A percentile compares a stretch with the other conserved stretches of the same genome.
Evolutionary conservation across 2,888 invertebrate species (phyloP).

Genomic region (Gibbula magus): DNA sequence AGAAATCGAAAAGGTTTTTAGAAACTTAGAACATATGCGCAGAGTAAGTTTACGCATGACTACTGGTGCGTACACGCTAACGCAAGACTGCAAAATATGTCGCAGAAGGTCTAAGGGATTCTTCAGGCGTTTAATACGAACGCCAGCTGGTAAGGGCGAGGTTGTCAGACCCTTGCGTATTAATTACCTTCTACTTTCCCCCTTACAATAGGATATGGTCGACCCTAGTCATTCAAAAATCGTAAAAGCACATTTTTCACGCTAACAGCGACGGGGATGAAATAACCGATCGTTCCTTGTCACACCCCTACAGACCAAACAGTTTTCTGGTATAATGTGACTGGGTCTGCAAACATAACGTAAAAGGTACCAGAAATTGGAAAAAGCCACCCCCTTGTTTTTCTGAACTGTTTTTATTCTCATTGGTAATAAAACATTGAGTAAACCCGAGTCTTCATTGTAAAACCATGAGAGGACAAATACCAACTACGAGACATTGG

Average conservation of each 20-base stretch:
- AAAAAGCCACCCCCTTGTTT: too few relatives aligned
- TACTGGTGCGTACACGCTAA: background rate
- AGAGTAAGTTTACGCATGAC: background rate
- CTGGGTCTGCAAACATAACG: too few relatives aligned
- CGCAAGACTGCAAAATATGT: background rate
- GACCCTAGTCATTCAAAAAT: background rate
- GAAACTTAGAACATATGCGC: background rate
- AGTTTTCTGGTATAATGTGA: too few relatives aligned
- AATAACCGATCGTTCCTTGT: too few relatives aligned
- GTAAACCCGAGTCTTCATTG: too few relatives aligned
- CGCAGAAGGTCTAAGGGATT: background rate
- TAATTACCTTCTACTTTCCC: background rate
- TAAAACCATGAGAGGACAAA: too few relatives aligned
- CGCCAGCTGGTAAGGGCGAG: background rate
- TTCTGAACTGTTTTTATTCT: too few relatives aligned
- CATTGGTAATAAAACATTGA: too few relatives aligned
- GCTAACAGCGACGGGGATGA: background rate
- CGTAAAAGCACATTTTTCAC: conserved; percentile 13
- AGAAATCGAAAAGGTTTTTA: background rate
- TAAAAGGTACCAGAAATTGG: too few relatives aligned
- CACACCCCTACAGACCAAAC: too few relatives aligned
- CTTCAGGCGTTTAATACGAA: background rate
- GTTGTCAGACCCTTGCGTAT: background rate
- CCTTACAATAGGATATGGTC: background rate
- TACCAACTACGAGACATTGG: too few relatives aligned